Evolutionary conservation across 2,797 vertebrate species (phyloP).

Genomic region (Apodemus agrarius): DNA sequence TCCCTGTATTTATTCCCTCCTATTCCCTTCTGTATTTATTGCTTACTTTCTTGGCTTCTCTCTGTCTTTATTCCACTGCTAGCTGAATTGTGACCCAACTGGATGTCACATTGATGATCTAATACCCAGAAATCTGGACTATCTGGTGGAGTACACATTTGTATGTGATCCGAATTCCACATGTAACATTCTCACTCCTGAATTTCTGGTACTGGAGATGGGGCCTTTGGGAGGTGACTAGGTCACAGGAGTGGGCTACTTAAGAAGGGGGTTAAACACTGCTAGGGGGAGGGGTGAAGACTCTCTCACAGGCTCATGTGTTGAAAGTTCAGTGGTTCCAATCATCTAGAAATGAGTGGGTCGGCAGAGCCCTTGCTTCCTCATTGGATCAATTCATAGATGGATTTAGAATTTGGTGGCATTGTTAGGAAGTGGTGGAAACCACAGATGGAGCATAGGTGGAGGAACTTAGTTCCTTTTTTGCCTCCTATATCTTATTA

Average conservation of each 20-base stretch:
- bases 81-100: not conserved
- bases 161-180: not conserved
- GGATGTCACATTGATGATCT: not conserved
- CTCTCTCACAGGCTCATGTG: too few species aligned
- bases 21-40: not conserved
- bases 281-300: not conserved
- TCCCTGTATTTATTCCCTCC: too few species aligned
- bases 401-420: not conserved
- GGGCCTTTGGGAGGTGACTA: not conserved
- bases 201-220: not conserved
- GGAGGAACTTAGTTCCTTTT: not conserved
- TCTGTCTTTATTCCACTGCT: not conserved
- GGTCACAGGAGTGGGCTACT: too few species aligned
- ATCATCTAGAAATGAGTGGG: not conserved
- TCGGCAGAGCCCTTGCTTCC: not conserved
- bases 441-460: not conserved
- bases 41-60: not conserved
- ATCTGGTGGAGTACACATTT: not conserved
- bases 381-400: not conserved
- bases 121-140: too few species aligned
- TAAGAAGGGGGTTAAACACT: not conserved
- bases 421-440: not conserved
- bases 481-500: not conserved
- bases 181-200: not conserved
- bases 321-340: not conserved